Base-by-base conservation (phyloP, 2,888 invertebrate species). In the Drosophila nr. perissopoda region DNA sequence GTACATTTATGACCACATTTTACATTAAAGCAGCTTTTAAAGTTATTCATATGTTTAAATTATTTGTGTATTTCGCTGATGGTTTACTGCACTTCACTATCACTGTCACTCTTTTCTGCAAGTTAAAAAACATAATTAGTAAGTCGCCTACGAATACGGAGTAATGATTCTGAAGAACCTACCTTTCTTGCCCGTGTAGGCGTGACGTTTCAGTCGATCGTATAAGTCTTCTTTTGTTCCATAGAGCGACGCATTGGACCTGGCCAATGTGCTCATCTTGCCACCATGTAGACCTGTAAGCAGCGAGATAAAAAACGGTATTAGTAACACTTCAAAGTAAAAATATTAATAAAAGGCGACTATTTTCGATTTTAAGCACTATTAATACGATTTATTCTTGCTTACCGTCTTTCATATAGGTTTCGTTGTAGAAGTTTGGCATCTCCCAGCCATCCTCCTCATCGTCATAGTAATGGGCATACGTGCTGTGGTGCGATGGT, bases 391-490 rank as follows among this genome's bases (percentile, higher is more conserved):
- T 18, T 25, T 11, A 2, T 3, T 36, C 2, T 5, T 2, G 69
- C 87, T 85, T 73, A 93, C 93, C 95, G 94, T 97, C 97, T 94
- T 98, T 98, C 98, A 98, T 98, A 91, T 98, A 98, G 2, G 98
- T 98, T 93, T 98, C 98, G 92, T 98, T 98, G 94, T 98, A 98
- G 93, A 98, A 98, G 93, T 98, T 98, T 0, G 98, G 98, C 98
- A 98, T 98, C 92, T 98, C 98, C 98, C 98, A 98, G 54, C 98
- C 98, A 89, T 98, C 98, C 93, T 98, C 98, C 91, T 98, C 98
- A 86, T 98, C 98, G 91, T 98, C 98, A 87, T 98, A 98, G 92
- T 98, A 98, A 92, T 98, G 98, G 5, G 98, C 98, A 93, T 98
- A 98, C 0, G 98, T 98, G 56, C 98, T 98, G 91, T 98, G 98